Conservation (phyloP, 2,888 invertebrate genomes). For the Subacronicta megacephala region DNA sequence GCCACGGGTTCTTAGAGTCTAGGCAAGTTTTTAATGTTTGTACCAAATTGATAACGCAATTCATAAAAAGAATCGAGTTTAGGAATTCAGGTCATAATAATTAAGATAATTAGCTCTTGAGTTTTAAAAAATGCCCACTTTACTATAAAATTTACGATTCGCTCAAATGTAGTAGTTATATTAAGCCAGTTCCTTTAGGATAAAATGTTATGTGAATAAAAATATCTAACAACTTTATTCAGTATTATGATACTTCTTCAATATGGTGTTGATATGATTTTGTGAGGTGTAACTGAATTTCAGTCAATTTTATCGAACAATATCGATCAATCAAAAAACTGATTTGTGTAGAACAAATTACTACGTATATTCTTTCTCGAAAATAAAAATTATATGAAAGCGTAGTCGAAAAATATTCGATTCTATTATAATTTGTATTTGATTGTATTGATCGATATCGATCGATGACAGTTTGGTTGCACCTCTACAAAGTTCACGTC, state of each 20-base stretch:
- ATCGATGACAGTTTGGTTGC: background rate
- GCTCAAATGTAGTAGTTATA: slow-evolving; percentile 80
- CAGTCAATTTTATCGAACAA: background rate
- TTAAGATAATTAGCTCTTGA: background rate
- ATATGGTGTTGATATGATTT: slow-evolving; percentile 4
- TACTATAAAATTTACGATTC: slow-evolving; percentile 57
- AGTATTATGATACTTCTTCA: slow-evolving; percentile 41
- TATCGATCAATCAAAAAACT: background rate
- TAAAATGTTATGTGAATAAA: slow-evolving; percentile 59
- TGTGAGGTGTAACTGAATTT: background rate
- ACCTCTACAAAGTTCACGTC: background rate
- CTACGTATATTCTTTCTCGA: too few species aligned
- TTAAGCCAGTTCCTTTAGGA: slow-evolving; percentile 84
- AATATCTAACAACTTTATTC: slow-evolving; percentile 47
- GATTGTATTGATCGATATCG: background rate
- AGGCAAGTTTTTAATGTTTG: background rate
- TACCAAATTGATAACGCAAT: background rate
- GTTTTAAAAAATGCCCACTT: background rate
- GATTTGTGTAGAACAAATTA: too few species aligned
- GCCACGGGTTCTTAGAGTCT: too few species aligned
- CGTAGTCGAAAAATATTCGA: too few species aligned
- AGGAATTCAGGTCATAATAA: background rate
- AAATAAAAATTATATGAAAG: too few species aligned
- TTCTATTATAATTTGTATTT: too few species aligned
- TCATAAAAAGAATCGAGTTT: background rate